These are phyloP conservation scores for Trichopria drosophilae DNA, from an alignment of 2,888 invertebrate species.

Conservation along the genomic window DNA sequence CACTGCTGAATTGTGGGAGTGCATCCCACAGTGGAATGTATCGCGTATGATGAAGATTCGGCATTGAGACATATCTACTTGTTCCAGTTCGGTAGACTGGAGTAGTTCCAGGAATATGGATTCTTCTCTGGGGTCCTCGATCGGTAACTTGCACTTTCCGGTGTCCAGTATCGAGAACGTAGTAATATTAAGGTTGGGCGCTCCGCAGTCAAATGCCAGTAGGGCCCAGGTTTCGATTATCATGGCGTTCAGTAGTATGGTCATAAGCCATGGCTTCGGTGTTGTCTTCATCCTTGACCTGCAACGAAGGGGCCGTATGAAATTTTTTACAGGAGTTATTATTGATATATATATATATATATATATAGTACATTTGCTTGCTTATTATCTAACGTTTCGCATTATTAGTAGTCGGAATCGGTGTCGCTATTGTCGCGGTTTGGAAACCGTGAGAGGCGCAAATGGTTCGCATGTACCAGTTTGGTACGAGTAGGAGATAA, in stretches of 20 bases:
- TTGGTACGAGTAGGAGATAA: no score
- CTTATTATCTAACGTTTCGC: no score
- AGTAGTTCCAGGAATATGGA: conserved; percentile 1
- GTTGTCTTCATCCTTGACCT: not conserved
- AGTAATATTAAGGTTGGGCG: conserved; percentile 13
- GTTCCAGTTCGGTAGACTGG: conserved; percentile 8
- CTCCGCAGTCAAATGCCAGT: conserved; percentile 16
- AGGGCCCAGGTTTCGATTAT: not conserved
- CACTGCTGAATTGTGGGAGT: no score
- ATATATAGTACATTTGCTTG: no score
- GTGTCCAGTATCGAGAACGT: conserved; percentile 13
- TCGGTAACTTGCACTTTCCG: conserved; percentile 6
- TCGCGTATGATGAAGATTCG: conserved; percentile 12
- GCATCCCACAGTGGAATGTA: conserved; percentile 11
- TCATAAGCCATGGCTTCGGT: no score
- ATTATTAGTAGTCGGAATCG: no score
- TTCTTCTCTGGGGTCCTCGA: not conserved
- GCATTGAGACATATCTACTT: conserved; percentile 5
- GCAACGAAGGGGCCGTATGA: no score
- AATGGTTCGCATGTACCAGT: no score
- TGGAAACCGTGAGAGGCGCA: no score
- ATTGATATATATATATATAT: no score
- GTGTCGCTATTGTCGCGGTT: no score
- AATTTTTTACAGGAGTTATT: no score
- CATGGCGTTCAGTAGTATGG: not conserved